These are phyloP conservation scores for Suricata suricatta DNA, from an alignment of 2,113 vertebrate species.

Conservation along the genomic window DNA sequence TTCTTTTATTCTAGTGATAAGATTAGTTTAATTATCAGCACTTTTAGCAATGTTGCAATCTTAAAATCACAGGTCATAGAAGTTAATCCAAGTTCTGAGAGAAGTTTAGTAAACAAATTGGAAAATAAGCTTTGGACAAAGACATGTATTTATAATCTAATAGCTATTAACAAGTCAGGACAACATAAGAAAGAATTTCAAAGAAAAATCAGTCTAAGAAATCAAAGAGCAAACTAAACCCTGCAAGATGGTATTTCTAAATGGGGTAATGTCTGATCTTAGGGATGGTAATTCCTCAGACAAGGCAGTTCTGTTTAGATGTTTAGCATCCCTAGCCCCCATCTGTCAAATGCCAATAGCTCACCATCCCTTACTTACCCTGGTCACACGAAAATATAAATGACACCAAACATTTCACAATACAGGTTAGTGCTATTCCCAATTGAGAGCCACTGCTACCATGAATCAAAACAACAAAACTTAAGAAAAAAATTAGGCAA, in stretches of 20 bases:
- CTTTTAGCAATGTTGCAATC: background rate
- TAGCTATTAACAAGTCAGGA: background rate
- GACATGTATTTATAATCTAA: background rate
- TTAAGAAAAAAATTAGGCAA: background rate
- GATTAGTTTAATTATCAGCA: background rate
- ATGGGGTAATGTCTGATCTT: background rate
- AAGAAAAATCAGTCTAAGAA: background rate
- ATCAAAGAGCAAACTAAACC: background rate
- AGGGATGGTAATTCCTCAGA: background rate
- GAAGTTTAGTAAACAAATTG: background rate
- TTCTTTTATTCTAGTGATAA: background rate
- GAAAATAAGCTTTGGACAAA: background rate
- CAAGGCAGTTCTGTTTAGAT: background rate
- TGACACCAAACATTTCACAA: background rate
- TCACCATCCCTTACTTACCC: background rate
- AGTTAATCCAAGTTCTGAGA: background rate
- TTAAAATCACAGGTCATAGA: background rate
- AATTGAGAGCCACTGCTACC: background rate
- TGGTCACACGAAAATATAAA: background rate
- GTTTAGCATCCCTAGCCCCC: background rate
- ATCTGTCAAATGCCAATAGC: background rate
- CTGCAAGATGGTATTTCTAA: background rate
- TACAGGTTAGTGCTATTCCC: background rate
- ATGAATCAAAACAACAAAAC: background rate
- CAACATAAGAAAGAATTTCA: conserved; percentile 1